Percentiles rank a stretch among this genome's conserved stretches.
Evolutionary conservation across 2,113 vertebrate genomes (phyloP).

Genomic region (Perognathus longimembris): DNA sequence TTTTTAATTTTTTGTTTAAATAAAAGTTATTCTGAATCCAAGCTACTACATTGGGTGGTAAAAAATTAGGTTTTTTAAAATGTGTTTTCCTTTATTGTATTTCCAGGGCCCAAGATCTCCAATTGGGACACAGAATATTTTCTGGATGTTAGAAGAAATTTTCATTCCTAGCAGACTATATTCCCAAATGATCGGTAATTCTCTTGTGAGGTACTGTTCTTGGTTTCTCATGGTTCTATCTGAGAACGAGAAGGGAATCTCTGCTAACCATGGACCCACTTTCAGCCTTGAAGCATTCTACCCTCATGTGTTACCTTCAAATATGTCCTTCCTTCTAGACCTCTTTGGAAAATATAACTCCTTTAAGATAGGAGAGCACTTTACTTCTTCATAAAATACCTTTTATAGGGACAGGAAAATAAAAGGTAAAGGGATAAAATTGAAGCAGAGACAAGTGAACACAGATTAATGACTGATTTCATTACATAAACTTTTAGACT

Average conservation of each 20-base stretch:
- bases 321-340: not conserved
- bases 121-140: not conserved
- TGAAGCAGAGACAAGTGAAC: not conserved
- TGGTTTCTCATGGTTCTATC: not conserved
- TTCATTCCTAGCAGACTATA: not conserved
- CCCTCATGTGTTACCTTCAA: not conserved
- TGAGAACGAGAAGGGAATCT: no score
- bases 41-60: not conserved
- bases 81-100: not conserved
- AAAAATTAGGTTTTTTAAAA: not conserved
- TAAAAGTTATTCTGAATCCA: conserved; percentile 25
- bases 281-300: not conserved
- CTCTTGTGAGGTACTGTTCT: not conserved
- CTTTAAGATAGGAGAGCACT: not conserved
- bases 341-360: not conserved
- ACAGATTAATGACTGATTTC: not conserved
- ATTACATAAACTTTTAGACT: not conserved
- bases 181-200: not conserved
- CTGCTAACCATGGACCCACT: not conserved
- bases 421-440: not conserved
- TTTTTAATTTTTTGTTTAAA: not conserved
- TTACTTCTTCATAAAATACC: not conserved
- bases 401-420: not conserved
- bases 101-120: not conserved
- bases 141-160: not conserved